Evolutionary conservation across 2,113 vertebrate genomes (phyloP).

Genomic region (Forbesichthys agassizii): DNA sequence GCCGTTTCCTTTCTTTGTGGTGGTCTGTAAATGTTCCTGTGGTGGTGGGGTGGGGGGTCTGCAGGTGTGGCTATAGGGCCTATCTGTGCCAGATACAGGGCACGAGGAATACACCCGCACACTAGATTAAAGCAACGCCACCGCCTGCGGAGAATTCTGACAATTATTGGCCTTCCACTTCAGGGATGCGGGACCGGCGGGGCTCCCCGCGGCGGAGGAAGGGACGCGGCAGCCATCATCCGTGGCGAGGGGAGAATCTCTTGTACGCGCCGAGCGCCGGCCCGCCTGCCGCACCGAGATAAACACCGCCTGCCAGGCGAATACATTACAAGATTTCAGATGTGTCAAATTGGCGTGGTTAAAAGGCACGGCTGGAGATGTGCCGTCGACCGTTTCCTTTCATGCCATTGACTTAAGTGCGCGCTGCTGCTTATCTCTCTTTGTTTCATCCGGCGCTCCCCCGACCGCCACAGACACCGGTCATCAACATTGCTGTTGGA

Average conservation of each 20-base stretch:
- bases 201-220: background rate
- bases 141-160: slow-evolving; percentile 74
- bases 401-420: slow-evolving; percentile 47
- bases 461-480: slow-evolving; percentile 1
- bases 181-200: slow-evolving; percentile 52
- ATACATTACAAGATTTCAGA: slow-evolving; percentile 54
- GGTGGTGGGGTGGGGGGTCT: slow-evolving; percentile 36
- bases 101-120: slow-evolving; percentile 71
- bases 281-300: slow-evolving; percentile 76
- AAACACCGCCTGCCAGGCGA: slow-evolving; percentile 66
- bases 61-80: slow-evolving; percentile 61
- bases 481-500: slow-evolving; percentile 47
- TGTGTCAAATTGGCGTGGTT: slow-evolving; percentile 52
- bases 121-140: slow-evolving; percentile 72
- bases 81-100: slow-evolving; percentile 66
- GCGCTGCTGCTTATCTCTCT: slow-evolving; percentile 55
- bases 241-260: slow-evolving; percentile 48
- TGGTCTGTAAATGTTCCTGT: slow-evolving; percentile 34
- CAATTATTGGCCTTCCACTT: slow-evolving; percentile 74
- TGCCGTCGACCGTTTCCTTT: slow-evolving; percentile 44
- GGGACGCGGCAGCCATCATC: slow-evolving; percentile 33
- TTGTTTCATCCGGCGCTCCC: slow-evolving; percentile 53
- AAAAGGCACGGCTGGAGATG: slow-evolving; percentile 51
- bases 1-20: slow-evolving; percentile 31
- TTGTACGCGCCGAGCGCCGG: slow-evolving; percentile 54